A percentile compares a stretch with the other conserved stretches of the same genome.
Conservation (phyloP, 2,113 vertebrate species). For the Miniopterus natalensis region DNA sequence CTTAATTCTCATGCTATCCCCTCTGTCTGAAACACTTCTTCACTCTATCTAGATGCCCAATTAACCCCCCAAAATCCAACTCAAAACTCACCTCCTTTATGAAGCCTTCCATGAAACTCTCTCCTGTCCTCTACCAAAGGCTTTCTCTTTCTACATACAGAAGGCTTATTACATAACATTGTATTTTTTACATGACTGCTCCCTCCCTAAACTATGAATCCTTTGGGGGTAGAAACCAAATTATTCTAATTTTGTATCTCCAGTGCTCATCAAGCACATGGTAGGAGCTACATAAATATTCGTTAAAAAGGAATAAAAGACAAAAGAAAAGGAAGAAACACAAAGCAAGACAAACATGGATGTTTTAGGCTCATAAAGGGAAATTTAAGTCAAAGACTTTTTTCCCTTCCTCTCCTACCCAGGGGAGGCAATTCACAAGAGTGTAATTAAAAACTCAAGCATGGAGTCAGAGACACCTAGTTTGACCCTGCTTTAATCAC, state of each 20-base stretch:
- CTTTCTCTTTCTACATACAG: background rate
- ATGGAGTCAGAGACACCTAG: background rate
- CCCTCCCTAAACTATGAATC: background rate
- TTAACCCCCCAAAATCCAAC: background rate
- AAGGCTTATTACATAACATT: background rate
- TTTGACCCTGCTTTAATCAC: background rate
- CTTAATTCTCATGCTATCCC: background rate
- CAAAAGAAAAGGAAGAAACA: background rate
- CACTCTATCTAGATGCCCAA: constrained; percentile 25
- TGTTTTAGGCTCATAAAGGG: constrained; percentile 12
- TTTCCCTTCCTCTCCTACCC: background rate
- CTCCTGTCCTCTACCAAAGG: background rate
- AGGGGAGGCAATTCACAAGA: background rate
- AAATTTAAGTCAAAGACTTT: background rate
- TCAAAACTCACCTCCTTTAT: background rate
- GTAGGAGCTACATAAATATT: constrained; percentile 12
- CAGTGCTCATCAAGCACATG: background rate
- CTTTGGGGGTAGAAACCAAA: constrained; percentile 5
- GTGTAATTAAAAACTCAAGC: background rate
- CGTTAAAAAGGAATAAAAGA: constrained; percentile 20
- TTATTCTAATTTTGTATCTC: background rate
- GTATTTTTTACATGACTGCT: background rate
- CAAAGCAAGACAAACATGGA: constrained; percentile 21
- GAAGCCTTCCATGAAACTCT: background rate
- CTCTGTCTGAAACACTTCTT: background rate